Evolutionary conservation across 2,797 vertebrate species (phyloP).

Genomic region (Thripadectes ignobilis): DNA sequence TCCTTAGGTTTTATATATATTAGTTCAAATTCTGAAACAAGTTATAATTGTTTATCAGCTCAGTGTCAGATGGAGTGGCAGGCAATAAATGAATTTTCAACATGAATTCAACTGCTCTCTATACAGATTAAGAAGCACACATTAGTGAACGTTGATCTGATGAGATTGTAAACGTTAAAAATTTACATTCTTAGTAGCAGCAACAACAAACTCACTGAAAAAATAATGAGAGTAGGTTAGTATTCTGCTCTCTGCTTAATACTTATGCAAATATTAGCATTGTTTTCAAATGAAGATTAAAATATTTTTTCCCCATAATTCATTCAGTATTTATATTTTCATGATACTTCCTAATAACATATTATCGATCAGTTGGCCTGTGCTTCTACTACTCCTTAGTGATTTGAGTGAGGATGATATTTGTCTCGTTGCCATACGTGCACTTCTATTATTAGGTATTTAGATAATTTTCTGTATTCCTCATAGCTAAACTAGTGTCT

Average conservation of each 20-base stretch:
- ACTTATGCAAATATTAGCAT: background rate
- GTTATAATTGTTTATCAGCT: slow-evolving; percentile 17
- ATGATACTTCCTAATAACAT: slow-evolving; percentile 53
- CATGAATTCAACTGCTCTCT: background rate
- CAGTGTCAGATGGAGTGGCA: background rate
- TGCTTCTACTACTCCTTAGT: background rate
- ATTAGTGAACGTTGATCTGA: slow-evolving; percentile 14
- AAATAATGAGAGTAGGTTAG: background rate
- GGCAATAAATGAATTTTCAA: slow-evolving; percentile 29
- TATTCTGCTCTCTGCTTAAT: slow-evolving; percentile 29
- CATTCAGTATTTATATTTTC: slow-evolving; percentile 56
- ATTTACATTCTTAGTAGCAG: background rate
- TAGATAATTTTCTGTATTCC: background rate
- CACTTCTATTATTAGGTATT: background rate
- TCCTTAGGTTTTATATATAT: background rate
- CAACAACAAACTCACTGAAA: background rate
- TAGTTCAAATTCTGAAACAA: slow-evolving; percentile 27
- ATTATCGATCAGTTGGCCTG: slow-evolving; percentile 24
- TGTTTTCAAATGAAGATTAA: background rate
- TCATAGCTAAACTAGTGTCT: background rate
- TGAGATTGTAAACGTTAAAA: background rate
- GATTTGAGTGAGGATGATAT: background rate
- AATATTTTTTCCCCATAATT: background rate
- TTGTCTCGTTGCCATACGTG: background rate
- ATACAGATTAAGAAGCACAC: background rate